These are phyloP conservation scores for Lophotis ruficrista DNA, from an alignment of 2,113 vertebrate species.

Conservation along the genomic window DNA sequence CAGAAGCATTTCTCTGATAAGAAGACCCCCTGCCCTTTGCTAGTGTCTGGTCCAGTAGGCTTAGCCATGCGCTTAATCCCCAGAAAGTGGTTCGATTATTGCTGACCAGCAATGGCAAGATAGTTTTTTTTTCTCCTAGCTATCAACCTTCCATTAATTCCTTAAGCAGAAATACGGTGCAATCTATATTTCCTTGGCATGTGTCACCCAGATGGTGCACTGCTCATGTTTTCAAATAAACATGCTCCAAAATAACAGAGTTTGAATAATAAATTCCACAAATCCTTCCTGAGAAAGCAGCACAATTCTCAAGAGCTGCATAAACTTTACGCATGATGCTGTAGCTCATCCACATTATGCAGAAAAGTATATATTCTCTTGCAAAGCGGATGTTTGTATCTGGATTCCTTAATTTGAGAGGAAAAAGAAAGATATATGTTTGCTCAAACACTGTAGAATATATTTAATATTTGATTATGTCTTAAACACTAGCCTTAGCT, in stretches of 20 bases:
- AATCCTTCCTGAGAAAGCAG: slow-evolving; percentile 80
- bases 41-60: slow-evolving; percentile 98
- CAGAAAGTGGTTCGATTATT: slow-evolving; percentile 99
- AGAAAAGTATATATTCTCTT: slow-evolving; percentile 69
- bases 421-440: slow-evolving; percentile 28
- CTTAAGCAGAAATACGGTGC: slow-evolving; percentile 85
- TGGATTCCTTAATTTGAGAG: slow-evolving; percentile 58
- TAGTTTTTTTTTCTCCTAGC: slow-evolving; percentile 80
- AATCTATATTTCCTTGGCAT: slow-evolving; percentile 90
- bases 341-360: slow-evolving; percentile 80
- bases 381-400: slow-evolving; percentile 60
- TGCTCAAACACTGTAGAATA: slow-evolving; percentile 67
- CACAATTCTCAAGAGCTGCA: slow-evolving; percentile 82
- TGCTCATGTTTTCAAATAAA: slow-evolving; percentile 87
- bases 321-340: slow-evolving; percentile 81
- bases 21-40: slow-evolving; percentile 89
- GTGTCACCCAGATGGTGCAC: slow-evolving; percentile 85
- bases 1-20: slow-evolving; percentile 98
- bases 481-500: slow-evolving; percentile 71
- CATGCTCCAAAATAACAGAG: slow-evolving; percentile 83
- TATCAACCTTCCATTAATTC: slow-evolving; percentile 90
- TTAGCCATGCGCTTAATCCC: slow-evolving; percentile 99
- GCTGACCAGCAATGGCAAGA: slow-evolving; percentile 99
- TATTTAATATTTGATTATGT: slow-evolving; percentile 74
- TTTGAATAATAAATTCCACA: slow-evolving; percentile 86